Base-by-base conservation (phyloP, 2,888 invertebrate species). In the Leptinotarsa tumamoca region DNA sequence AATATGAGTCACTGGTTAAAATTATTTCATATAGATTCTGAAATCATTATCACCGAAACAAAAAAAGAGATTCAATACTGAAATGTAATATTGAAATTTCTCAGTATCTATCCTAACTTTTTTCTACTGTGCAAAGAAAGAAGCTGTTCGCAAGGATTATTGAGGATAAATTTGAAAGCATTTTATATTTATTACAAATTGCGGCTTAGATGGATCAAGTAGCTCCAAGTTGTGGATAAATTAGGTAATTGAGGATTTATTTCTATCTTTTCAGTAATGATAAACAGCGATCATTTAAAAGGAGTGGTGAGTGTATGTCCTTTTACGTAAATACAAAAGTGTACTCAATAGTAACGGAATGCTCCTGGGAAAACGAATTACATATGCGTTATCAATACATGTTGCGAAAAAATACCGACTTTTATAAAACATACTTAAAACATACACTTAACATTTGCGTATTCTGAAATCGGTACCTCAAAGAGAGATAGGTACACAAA, bases 151-250 rank as follows among this genome's bases (percentile, higher is more conserved):
- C 33, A 33, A 27, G 63, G 33, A 63, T 63, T 23, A 58, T 21
- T 58, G 58, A 18, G 58, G 58, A 23, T 63, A 63, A 17, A 33
- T n/a, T n/a, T 33, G 63, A 63, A 33, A 43, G 63, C 63, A n/a
- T 15, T 17, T 63, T 63, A 63, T 33, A 63, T 63, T 63, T 33
- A 63, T 63, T 63, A 33, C 63, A 63, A 63, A 18, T 33, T 33
- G 4, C 21, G 23, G n/a, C 5, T 17, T 5, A 13, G 17, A 63
- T 33, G 63, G 63, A 63, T 63, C 4, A 63, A 63, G 33, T 33
- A n/a, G 33, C 27, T 63, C 17, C 7, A n/a, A 17, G 63, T 63
- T 63, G 63, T 63, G 17, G 43, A n/a, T 63, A 4, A 27, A 63
- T n/a, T n/a, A 63, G 27, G 4, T 3, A n/a, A 17, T 27, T n/a